Base-by-base conservation (phyloP, 2,113 vertebrate genomes). In the Eonycteris spelaea region DNA sequence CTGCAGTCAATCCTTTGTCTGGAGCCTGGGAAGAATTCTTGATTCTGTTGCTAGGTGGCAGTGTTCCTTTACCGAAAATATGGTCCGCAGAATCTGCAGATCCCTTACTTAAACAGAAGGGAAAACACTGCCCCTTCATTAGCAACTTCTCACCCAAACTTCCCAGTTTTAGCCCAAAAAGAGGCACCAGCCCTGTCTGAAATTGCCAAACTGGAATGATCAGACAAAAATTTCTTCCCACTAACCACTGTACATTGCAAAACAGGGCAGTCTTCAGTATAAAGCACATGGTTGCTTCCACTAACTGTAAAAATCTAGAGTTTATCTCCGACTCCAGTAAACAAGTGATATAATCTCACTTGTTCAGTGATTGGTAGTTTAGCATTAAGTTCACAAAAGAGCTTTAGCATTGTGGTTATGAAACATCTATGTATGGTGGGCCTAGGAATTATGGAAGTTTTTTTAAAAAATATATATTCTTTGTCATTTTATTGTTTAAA, bases 21-120 rank as follows among this genome's bases (percentile, higher is more conserved):
- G 68, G 86, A 93, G 91, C 55, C 61, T 83, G 57, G 57, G 79
- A 63, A 83, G 79, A 45, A 22, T 63, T 33, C 79, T 94, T 45
- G n/a, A 51, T 91, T 86, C 77, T 43, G 51, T 96, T 96, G 63
- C 86, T 97, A 97, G 93, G 59, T 96, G 97, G 94, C 96, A 96
- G 73, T 97, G 71, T 98, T 96, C 73, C 89, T 97, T 82, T 91
- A 97, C 67, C 33, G 93, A 97, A 97, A 59, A 86, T 12, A 16
- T 35, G 8, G 2, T 30, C 21, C 12, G 78, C 43, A 73, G 19
- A 22, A 0, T 22, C 43, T 2, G 6, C 43, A 87, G 51, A 70
- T 75, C 59, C 92, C 75, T 59, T 91, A 80, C 67, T 92, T 75
- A 95, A 93, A 85, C 40, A 84, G 65, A 89, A 63, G 86, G 63